Evolutionary conservation across 2,888 invertebrate species (phyloP), one percentile per base, ranked within the genome.

Genomic region (Agrochola litura): DNA sequence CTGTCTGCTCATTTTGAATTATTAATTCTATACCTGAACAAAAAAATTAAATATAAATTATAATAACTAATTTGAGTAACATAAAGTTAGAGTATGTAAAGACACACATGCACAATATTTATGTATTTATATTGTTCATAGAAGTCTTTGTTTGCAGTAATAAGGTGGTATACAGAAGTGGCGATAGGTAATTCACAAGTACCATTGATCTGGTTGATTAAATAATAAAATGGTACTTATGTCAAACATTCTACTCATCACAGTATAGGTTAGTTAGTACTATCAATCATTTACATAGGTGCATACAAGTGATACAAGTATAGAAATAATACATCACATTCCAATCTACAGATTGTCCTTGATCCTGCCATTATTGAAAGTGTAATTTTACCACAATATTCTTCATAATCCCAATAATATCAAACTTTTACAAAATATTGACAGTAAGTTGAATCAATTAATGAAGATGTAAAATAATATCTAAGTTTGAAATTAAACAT

Each of bases 1-100:
- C 16, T 8, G 30, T 49, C 25, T 77, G 97, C 97, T 76, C 98
- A 98, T 98, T 90, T 95, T 97, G 96, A 93, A 93, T 90, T 84
- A 82, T 90, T 88, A 90, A 90, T 92, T 92, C 89, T 90, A 89
- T 88, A 89, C 74, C 84, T 86, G 92, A 90, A 77, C 12, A 66
- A 84, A 84, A 79, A 77, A 78, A 76, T 37, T 5, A 70, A 37
- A 16, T 16, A 30, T 3, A n/a, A n/a, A 25, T 22, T 56, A n/a
- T n/a, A 56, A 25, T 46, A 30, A 46, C 12, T 66, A 14, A 25
- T 67, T 46, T 41, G 9, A 9, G 25, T 25, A 25, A 43, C 30
- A 14, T 5, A 25, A 5, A 49, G 37, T 19, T 66, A 14, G 16
- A 16, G 14, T 30, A 12, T 30, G 2, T 43, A 43, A 58, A 25